These are phyloP conservation scores for Ceratosolen solmsi DNA, from an alignment of 1,140 invertebrate species.

Conservation along the genomic window DNA sequence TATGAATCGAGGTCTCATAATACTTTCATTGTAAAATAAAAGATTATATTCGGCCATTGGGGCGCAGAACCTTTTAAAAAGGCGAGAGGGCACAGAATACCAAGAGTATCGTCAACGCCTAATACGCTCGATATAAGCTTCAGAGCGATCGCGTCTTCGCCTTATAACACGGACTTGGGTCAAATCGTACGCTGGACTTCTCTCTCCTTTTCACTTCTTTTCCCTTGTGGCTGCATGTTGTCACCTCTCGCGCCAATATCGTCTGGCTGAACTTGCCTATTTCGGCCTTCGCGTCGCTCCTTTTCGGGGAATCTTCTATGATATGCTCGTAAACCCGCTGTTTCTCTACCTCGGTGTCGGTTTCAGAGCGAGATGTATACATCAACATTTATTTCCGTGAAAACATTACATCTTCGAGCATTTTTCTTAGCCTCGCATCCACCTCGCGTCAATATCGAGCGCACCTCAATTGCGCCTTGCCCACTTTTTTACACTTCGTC, in stretches of 20 bases:
- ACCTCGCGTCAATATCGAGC: no score
- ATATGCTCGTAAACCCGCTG: background rate
- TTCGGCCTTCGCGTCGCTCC: background rate
- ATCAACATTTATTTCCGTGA: slow-evolving; percentile 32
- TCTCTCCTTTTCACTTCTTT: background rate
- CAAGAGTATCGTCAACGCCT: background rate
- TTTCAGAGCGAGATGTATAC: background rate
- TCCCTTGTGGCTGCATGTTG: background rate
- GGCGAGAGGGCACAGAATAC: no score
- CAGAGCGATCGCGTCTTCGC: background rate
- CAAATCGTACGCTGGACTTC: no score
- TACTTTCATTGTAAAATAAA: no score
- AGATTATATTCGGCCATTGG: no score
- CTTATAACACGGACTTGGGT: no score
- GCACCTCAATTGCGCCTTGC: background rate
- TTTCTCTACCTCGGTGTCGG: background rate
- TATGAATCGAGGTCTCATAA: background rate
- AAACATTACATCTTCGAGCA: background rate
- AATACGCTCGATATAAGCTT: background rate
- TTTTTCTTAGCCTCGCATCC: background rate
- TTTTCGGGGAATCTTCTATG: background rate
- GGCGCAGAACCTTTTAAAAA: no score
- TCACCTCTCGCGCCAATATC: background rate
- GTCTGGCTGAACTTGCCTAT: background rate
- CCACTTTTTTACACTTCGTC: background rate